Percentiles rank a stretch among this genome's conserved stretches.
These are phyloP conservation scores for Hymenopus coronatus DNA, from an alignment of 2,888 invertebrate species.

Conservation along the genomic window DNA sequence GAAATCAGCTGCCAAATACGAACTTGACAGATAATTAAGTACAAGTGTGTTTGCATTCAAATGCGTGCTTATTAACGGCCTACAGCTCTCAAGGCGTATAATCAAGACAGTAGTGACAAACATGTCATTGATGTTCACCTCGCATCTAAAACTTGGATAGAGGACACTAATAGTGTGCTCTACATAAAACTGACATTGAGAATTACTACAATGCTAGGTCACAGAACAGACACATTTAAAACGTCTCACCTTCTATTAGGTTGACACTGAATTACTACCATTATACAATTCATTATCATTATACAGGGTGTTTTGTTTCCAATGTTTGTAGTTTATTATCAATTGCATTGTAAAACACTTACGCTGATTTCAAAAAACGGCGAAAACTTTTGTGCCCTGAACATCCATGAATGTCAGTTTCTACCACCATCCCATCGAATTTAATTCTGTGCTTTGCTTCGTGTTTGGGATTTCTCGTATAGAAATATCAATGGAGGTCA, in stretches of 20 bases:
- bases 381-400: too few species aligned
- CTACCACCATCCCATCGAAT: too few species aligned
- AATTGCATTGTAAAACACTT: too few species aligned
- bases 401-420: too few species aligned
- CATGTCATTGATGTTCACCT: neutral
- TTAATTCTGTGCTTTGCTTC: too few species aligned
- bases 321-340: neutral
- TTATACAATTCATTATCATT: neutral
- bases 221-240: neutral
- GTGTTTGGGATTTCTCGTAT: too few species aligned
- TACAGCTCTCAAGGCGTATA: neutral
- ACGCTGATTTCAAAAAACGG: too few species aligned
- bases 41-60: neutral
- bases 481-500: too few species aligned
- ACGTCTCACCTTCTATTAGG: neutral
- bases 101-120: neutral
- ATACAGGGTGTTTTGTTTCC: neutral
- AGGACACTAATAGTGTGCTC: neutral
- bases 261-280: neutral
- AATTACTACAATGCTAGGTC: neutral
- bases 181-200: neutral
- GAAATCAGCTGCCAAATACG: neutral
- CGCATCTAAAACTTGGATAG: neutral
- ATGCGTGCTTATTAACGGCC: neutral
- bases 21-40: neutral